A percentile compares a stretch with the other conserved stretches of the same genome.
Evolutionary conservation across 2,888 invertebrate species (phyloP).

Genomic region (Ochropacha duplaris): DNA sequence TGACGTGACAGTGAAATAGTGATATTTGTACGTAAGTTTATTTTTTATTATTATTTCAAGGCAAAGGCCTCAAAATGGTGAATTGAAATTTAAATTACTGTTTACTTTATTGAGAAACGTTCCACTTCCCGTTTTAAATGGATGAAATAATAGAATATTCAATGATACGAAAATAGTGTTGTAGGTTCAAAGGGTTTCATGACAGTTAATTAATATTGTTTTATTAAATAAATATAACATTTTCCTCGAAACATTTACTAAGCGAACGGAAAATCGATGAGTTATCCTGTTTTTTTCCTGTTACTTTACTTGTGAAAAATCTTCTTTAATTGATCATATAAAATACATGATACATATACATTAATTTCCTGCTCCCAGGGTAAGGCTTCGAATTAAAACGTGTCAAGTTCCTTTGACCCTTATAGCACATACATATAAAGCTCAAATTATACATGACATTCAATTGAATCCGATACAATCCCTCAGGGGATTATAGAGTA

Average conservation of each 20-base stretch:
- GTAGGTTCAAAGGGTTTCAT: neutral
- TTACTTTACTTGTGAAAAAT: neutral
- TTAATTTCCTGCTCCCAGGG: neutral
- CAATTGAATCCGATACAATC: constrained; percentile 23
- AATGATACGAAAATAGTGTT: neutral
- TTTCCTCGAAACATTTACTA: too few species aligned
- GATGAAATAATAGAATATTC: neutral
- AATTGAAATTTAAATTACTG: constrained; percentile 3
- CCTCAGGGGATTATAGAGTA: constrained; percentile 27
- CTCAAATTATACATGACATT: constrained; percentile 27
- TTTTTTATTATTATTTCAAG: neutral
- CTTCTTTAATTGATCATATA: too few species aligned
- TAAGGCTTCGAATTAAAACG: neutral
- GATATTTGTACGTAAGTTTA: constrained; percentile 32
- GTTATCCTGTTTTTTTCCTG: too few species aligned
- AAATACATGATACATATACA: too few species aligned
- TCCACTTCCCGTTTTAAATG: neutral
- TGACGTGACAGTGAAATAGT: constrained; percentile 29
- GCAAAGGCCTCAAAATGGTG: neutral
- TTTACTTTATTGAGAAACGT: neutral
- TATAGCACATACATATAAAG: constrained; percentile 12
- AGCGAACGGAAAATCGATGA: neutral
- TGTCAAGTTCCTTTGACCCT: neutral
- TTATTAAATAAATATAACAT: neutral
- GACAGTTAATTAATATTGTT: neutral